A percentile compares a stretch with the other conserved stretches of the same genome.
Conservation (phyloP, 1,140 invertebrate species). For the Ridgeia piscesae region DNA sequence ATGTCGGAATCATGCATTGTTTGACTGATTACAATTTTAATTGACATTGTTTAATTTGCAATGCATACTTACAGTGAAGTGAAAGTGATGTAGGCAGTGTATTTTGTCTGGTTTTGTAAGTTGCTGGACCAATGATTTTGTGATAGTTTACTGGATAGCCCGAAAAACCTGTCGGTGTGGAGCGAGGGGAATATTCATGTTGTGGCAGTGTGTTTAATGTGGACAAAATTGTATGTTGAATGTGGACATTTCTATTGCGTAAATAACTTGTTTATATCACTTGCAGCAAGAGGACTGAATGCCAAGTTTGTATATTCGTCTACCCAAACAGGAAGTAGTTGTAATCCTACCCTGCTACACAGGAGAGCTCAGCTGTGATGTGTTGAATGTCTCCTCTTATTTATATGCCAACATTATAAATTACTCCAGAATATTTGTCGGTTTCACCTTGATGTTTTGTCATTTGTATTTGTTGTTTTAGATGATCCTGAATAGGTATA, state of each 20-base stretch:
- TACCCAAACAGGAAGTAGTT: neutral
- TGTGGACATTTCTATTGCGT: neutral
- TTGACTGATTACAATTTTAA: neutral
- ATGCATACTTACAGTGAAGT: neutral
- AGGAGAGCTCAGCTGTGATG: neutral
- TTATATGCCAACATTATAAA: neutral
- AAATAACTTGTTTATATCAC: neutral
- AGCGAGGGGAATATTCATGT: neutral
- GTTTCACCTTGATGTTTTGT: neutral
- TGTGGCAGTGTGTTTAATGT: neutral
- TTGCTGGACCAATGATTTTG: neutral
- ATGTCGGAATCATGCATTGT: neutral
- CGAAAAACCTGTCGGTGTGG: too few relatives aligned
- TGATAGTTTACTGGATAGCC: too few relatives aligned
- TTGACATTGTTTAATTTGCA: neutral
- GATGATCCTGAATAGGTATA: neutral
- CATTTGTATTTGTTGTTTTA: neutral
- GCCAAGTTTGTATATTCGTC: neutral
- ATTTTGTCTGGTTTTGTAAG: neutral
- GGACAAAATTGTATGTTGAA: slow-evolving; percentile 2
- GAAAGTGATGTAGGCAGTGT: neutral
- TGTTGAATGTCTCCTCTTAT: neutral
- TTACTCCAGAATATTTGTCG: neutral
- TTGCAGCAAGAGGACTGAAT: neutral
- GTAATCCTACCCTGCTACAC: neutral